These are phyloP conservation scores for Helleia helle DNA, from an alignment of 2,888 invertebrate species.

Conservation along the genomic window DNA sequence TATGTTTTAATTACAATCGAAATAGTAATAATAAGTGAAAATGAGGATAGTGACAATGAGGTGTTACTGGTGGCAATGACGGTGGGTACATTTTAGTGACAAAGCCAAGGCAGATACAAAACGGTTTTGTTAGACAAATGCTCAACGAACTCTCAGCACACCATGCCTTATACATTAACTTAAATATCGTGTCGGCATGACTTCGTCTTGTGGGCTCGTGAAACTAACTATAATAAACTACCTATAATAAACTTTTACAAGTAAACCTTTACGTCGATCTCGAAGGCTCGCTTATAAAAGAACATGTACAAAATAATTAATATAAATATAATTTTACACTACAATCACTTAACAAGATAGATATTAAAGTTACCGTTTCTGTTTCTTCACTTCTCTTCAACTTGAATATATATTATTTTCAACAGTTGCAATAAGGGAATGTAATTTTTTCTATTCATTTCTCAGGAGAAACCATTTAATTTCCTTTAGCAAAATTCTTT, in stretches of 20 bases:
- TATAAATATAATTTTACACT: background rate
- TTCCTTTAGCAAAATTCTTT: too few species aligned
- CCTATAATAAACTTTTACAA: constrained; percentile 29
- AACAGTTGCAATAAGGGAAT: too few species aligned
- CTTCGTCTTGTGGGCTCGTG: constrained; percentile 37
- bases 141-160: constrained; percentile 37
- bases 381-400: too few species aligned
- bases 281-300: constrained; percentile 36
- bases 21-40: too few species aligned
- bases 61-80: constrained; percentile 20
- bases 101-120: constrained; percentile 37
- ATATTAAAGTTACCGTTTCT: too few species aligned
- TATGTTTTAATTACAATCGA: too few species aligned
- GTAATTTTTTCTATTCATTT: too few species aligned
- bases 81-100: constrained; percentile 29
- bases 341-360: too few species aligned
- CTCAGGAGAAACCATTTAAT: too few species aligned
- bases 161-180: constrained; percentile 48
- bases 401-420: too few species aligned
- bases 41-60: too few species aligned
- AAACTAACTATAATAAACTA: constrained; percentile 39
- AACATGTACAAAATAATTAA: constrained; percentile 2
- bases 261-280: constrained; percentile 51
- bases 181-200: constrained; percentile 50
- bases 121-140: constrained; percentile 50